These are phyloP conservation scores for Glyphotaelius pellucidus DNA, from an alignment of 2,888 invertebrate genomes.

Conservation along the genomic window DNA sequence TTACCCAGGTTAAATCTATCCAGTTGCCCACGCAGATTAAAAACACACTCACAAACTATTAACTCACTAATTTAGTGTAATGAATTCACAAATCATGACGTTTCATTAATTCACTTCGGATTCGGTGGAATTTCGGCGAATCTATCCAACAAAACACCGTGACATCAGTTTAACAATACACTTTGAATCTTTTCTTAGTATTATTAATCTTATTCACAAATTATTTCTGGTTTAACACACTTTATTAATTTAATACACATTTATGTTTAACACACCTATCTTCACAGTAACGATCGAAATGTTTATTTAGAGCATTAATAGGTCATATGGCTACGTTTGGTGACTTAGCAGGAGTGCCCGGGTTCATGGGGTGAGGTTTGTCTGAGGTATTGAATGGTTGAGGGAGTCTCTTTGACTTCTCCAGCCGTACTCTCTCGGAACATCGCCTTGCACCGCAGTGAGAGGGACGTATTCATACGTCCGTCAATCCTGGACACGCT, in stretches of 20 bases:
- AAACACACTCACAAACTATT: conserved; percentile 7
- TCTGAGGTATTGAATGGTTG: too few relatives aligned
- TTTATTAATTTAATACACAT: too few relatives aligned
- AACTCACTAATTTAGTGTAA: conserved; percentile 8
- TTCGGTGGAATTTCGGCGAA: background rate
- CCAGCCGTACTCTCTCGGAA: too few relatives aligned
- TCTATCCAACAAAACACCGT: background rate
- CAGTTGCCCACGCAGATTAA: conserved; percentile 12
- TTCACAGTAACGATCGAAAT: background rate
- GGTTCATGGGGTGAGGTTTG: too few relatives aligned
- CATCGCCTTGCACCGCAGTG: too few relatives aligned
- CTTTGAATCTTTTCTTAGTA: background rate
- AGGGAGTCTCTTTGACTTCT: too few relatives aligned
- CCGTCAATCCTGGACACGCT: too few relatives aligned
- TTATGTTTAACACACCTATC: background rate
- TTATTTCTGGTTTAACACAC: background rate
- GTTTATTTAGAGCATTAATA: too few relatives aligned
- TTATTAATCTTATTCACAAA: background rate
- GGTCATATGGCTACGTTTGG: too few relatives aligned
- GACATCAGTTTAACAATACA: background rate
- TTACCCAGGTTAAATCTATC: conserved; percentile 25
- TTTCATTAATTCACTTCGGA: background rate
- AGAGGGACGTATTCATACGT: too few relatives aligned
- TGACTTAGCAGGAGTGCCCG: too few relatives aligned
- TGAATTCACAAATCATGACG: background rate